Conservation (phyloP, 2,113 vertebrate genomes). For the Pelecanus crispus region DNA sequence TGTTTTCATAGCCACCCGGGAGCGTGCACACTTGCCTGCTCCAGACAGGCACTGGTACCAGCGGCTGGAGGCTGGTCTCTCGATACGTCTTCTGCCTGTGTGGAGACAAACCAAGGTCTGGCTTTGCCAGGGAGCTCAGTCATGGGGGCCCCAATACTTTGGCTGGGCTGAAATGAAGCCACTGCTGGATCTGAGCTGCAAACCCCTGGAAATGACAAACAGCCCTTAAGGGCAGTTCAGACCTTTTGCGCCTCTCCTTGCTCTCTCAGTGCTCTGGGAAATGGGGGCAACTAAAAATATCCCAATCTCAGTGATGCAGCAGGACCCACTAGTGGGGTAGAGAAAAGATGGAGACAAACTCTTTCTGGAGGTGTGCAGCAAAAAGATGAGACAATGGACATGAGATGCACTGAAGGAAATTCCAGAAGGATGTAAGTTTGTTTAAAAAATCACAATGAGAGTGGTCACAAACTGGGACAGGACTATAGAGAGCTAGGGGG, state of each 20-base stretch:
- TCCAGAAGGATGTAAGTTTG: background rate
- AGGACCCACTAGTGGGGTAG: background rate
- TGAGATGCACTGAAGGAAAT: background rate
- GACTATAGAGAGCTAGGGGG: background rate
- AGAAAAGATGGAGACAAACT: background rate
- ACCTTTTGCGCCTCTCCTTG: background rate
- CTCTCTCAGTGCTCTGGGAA: background rate
- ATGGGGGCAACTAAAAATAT: background rate
- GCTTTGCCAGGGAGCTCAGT: background rate
- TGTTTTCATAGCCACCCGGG: fast-evolving
- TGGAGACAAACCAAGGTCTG: background rate
- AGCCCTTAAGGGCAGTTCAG: background rate
- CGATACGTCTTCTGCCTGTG: background rate
- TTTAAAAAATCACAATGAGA: background rate
- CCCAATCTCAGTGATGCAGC: no score
- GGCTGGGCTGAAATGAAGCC: background rate
- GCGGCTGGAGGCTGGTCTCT: background rate
- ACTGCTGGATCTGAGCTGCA: background rate
- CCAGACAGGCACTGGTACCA: no score
- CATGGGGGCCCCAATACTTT: background rate
- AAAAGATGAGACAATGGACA: background rate
- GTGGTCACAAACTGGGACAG: background rate
- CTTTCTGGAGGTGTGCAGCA: background rate
- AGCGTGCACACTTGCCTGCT: background rate
- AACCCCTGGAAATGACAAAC: background rate